A percentile compares a stretch with the other conserved stretches of the same genome.
Evolutionary conservation across 2,888 invertebrate genomes (phyloP).

Genomic region (Trissolcus japonicus): DNA sequence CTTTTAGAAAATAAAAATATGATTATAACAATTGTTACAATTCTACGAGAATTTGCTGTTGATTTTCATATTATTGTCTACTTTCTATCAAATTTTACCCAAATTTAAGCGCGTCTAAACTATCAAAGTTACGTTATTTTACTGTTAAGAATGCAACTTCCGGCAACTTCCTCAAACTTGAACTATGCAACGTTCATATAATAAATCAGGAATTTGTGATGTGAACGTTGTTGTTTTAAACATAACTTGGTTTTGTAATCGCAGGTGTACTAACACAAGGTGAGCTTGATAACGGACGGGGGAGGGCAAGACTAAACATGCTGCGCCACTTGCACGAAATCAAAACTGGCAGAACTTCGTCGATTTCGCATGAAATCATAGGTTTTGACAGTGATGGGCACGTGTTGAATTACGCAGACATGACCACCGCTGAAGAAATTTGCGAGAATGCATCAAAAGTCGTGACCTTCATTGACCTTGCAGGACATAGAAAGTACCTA

Average conservation of each 20-base stretch:
- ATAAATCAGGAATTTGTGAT: too few species aligned
- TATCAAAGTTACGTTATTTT: too few species aligned
- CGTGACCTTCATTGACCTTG: constrained; percentile 95
- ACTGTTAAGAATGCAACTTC: too few species aligned
- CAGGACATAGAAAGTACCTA: constrained; percentile 97
- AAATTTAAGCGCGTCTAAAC: too few species aligned
- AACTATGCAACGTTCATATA: too few species aligned
- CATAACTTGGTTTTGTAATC: background rate
- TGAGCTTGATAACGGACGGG: constrained; percentile 95
- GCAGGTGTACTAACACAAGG: constrained; percentile 96
- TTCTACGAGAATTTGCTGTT: too few species aligned
- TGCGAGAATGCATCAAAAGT: constrained; percentile 94
- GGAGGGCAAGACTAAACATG: constrained; percentile 95
- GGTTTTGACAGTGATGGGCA: constrained; percentile 93
- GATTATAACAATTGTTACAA: background rate
- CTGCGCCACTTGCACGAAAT: constrained; percentile 97
- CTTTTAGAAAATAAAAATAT: background rate
- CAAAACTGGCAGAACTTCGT: constrained; percentile 93
- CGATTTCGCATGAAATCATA: constrained; percentile 96
- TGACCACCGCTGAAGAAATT: constrained; percentile 95
- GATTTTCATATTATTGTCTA: too few species aligned
- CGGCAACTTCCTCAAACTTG: too few species aligned
- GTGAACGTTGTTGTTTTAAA: background rate
- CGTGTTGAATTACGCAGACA: constrained; percentile 91
- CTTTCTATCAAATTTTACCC: too few species aligned